Evolutionary conservation across 1,140 invertebrate genomes (phyloP).

Genomic region (Sitophilus oryzae): DNA sequence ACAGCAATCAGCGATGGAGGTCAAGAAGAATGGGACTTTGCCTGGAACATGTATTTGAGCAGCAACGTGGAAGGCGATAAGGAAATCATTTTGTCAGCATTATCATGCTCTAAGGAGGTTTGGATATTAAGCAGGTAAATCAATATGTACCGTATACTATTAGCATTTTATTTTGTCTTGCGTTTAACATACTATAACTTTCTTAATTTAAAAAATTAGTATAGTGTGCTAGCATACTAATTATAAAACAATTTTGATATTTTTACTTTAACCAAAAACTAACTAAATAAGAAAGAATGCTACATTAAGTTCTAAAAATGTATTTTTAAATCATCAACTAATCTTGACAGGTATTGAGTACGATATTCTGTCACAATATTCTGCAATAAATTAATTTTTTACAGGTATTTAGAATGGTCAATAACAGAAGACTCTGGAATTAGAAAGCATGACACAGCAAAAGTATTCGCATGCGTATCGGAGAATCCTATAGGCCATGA

Average conservation of each 20-base stretch:
- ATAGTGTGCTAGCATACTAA: too few species aligned
- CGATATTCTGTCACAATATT: too few species aligned
- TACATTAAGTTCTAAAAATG: too few species aligned
- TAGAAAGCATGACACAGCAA: constrained; percentile 69
- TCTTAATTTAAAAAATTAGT: too few species aligned
- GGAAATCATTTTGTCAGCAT: constrained; percentile 62
- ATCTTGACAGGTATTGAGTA: too few species aligned
- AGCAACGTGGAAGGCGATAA: constrained; percentile 72
- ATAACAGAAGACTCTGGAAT: constrained; percentile 66
- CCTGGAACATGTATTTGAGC: constrained; percentile 66
- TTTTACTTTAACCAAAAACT: too few species aligned
- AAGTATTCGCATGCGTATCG: constrained; percentile 67
- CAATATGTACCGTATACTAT: too few species aligned
- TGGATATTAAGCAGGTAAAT: constrained; percentile 60
- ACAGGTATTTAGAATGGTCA: constrained; percentile 62
- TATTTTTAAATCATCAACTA: too few species aligned
- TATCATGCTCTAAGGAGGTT: constrained; percentile 71
- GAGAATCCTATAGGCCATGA: constrained; percentile 65
- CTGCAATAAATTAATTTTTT: constrained; percentile 23
- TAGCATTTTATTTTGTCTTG: too few species aligned
- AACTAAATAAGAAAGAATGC: background rate
- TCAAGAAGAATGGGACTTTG: constrained; percentile 78
- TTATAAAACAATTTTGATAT: too few species aligned
- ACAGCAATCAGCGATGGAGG: constrained; percentile 74
- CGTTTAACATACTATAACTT: too few species aligned